These are phyloP conservation scores for Metopolophium dirhodum DNA, from an alignment of 1,140 invertebrate species.

Conservation along the genomic window DNA sequence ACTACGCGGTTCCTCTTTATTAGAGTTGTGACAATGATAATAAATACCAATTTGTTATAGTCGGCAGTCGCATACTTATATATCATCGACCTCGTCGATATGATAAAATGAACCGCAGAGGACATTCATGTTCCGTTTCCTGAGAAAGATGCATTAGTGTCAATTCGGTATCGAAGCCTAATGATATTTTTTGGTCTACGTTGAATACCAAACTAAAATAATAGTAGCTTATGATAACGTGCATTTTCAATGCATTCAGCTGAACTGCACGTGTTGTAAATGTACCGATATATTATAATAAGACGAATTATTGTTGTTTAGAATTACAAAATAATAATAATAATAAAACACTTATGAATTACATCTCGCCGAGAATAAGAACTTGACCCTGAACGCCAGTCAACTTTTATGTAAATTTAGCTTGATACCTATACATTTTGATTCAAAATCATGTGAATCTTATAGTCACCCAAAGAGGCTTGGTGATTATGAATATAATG, in stretches of 20 bases:
- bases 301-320: neutral
- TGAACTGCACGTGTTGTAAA: neutral
- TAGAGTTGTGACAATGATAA: conserved; percentile 33
- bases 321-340: neutral
- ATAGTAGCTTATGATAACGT: neutral
- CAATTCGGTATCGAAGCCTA: neutral
- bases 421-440: neutral
- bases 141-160: neutral
- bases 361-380: neutral
- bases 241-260: neutral
- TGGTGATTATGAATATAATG: conserved; percentile 25
- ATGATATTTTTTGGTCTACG: neutral
- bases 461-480: neutral
- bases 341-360: neutral
- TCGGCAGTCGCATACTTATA: neutral
- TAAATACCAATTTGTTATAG: conserved; percentile 31
- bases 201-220: neutral
- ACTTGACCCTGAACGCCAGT: neutral
- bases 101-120: conserved; percentile 37
- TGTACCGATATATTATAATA: neutral
- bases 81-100: conserved; percentile 16
- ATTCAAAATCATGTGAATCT: neutral
- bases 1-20: conserved; percentile 18
- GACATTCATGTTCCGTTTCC: conserved; percentile 39
- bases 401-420: neutral